Conservation (phyloP, 2,888 invertebrate genomes). For the Pyrrhosoma nymphula region DNA sequence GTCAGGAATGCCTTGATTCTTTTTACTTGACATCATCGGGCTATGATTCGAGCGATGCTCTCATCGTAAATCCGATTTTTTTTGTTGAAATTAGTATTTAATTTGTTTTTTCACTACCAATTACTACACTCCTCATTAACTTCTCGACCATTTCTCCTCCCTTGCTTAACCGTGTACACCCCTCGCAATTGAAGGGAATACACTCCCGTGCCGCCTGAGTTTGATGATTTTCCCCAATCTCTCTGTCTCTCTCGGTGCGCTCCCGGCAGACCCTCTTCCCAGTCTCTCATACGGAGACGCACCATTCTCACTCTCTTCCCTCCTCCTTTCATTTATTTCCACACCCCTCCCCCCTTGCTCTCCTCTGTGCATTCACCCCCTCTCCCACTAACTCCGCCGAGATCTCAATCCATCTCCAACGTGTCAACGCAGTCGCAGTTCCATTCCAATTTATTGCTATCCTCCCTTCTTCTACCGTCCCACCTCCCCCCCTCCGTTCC, state of each 20-base stretch:
- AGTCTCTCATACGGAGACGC: not conserved
- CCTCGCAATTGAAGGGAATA: not conserved
- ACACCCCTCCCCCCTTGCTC: not conserved
- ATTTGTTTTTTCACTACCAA: too few relatives aligned
- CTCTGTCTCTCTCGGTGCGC: not conserved
- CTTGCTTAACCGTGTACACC: not conserved
- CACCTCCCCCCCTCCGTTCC: not conserved
- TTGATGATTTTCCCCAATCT: not conserved
- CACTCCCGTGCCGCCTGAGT: not conserved
- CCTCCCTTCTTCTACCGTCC: not conserved
- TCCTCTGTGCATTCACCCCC: not conserved
- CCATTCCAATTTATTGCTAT: conserved; percentile 63
- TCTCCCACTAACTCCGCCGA: not conserved
- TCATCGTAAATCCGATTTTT: too few relatives aligned
- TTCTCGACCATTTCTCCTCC: not conserved
- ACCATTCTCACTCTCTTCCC: not conserved
- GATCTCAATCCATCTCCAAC: conserved; percentile 63
- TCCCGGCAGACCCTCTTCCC: not conserved
- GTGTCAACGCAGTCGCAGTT: conserved; percentile 60
- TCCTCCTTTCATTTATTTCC: conserved; percentile 11
- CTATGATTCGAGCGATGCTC: too few relatives aligned
- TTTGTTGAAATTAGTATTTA: too few relatives aligned
- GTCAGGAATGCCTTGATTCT: too few relatives aligned
- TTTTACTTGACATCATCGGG: too few relatives aligned
- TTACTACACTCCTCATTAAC: not conserved